Evolutionary conservation across 1,140 invertebrate species (phyloP).

Genomic region (Lordiphosa mommai): DNA sequence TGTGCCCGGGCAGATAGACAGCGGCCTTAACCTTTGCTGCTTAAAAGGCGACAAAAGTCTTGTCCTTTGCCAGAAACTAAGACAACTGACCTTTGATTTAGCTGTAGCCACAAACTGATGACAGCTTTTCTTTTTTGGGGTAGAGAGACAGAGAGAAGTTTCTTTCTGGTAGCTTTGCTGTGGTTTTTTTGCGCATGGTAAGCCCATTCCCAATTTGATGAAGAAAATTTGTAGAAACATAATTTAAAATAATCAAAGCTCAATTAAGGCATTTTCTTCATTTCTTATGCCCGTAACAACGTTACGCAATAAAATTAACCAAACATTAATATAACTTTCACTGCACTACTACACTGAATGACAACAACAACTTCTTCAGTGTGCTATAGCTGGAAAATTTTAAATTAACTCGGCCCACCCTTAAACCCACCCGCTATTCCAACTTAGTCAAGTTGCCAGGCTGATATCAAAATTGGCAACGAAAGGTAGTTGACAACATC

Average conservation of each 20-base stretch:
- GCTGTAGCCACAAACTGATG: slow-evolving; percentile 16
- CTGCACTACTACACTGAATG: not conserved
- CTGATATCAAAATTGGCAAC: slow-evolving; percentile 26
- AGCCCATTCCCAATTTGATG: not conserved
- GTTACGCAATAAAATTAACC: slow-evolving; percentile 10
- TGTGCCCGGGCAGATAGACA: no score
- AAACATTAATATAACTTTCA: slow-evolving; percentile 23
- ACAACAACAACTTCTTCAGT: slow-evolving; percentile 7
- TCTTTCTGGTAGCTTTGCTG: slow-evolving; percentile 20
- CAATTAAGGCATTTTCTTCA: slow-evolving; percentile 7
- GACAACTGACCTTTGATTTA: slow-evolving; percentile 13
- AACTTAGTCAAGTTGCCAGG: slow-evolving; percentile 8
- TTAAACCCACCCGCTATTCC: not conserved
- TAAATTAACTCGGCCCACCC: slow-evolving; percentile 23
- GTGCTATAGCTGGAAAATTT: slow-evolving; percentile 20
- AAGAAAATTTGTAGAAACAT: not conserved
- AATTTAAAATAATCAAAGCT: slow-evolving; percentile 13
- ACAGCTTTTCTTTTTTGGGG: not conserved
- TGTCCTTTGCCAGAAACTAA: not conserved
- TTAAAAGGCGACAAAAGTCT: slow-evolving; percentile 33
- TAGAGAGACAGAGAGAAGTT: slow-evolving; percentile 2
- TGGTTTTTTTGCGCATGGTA: slow-evolving; percentile 21
- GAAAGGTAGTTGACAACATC: slow-evolving; percentile 23
- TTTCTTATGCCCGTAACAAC: slow-evolving; percentile 1
- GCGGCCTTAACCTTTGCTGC: slow-evolving; percentile 2